Base-by-base conservation (phyloP, 2,797 vertebrate genomes). In the Pelobates cultripes region DNA sequence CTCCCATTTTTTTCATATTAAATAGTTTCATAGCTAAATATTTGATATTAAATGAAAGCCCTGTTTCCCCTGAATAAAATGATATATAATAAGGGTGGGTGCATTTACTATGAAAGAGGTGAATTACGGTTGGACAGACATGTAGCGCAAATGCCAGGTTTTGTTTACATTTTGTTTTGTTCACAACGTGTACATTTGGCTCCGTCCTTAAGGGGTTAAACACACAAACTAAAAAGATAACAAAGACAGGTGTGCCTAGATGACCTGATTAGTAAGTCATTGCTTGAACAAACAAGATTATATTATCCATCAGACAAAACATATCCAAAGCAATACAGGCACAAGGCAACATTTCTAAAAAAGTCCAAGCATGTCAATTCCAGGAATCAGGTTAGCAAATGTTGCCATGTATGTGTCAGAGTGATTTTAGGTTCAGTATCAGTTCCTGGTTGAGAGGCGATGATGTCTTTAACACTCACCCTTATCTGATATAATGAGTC, bases 241-340 rank as follows among this genome's bases (percentile, higher is more conserved):
- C 28, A 51, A 6, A 51, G 47, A 51, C 6, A 68, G 66, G 74
- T 77, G 60, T 64, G 3, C 7, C 40, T 9, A 72, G 40, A 14
- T 77, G 60, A 77, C 45, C 68, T 44, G 53, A 10, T 66, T 57
- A 64, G 40, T 64, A 14, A 43, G 3, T 40, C 60, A 71, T 43
- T 6, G 47, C 47, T 6, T 75, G 73, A 45, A 42, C 10, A 41
- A 17, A 63, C 67, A 75, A 61, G 55, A 9, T 17, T 70, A 60
- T 60, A n/a, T 63, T 74, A 45, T 75, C 63, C 72, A 63, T 68
- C 43, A 51, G 5, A 51, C 47, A 40, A 17, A 55, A n/a, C 9
- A 70, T 57, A 71, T 67, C 15, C 42, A 77, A 57, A 43, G 2
- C 42, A 9, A 57, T 77, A 47, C 61, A 6, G 61, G 17, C 61